These are phyloP conservation scores for Orchesella flavescens DNA, from an alignment of 2,888 invertebrate species.

Conservation along the genomic window DNA sequence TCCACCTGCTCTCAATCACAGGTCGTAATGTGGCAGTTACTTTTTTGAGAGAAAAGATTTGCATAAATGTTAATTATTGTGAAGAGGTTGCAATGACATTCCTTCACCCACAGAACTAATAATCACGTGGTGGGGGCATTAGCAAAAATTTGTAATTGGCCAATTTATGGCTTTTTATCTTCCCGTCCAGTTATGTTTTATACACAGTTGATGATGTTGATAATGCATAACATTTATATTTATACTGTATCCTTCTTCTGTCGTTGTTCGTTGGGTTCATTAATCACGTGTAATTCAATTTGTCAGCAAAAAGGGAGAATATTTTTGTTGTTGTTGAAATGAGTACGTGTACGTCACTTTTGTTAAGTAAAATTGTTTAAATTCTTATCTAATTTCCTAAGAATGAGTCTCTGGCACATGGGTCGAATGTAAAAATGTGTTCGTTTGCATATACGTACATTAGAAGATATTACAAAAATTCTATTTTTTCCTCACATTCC, in stretches of 20 bases:
- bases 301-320: constrained; percentile 2
- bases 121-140: constrained; percentile 1
- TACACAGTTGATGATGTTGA: too few relatives aligned
- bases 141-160: constrained; percentile 29
- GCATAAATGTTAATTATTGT: constrained; percentile 16
- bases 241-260: constrained; percentile 5
- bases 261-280: constrained; percentile 12
- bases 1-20: too few relatives aligned
- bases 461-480: too few relatives aligned
- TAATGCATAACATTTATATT: not conserved
- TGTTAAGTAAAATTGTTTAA: too few relatives aligned
- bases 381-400: too few relatives aligned
- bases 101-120: constrained; percentile 1
- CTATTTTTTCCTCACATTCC: too few relatives aligned
- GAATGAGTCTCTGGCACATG: too few relatives aligned
- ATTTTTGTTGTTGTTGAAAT: too few relatives aligned
- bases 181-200: not conserved
- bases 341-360: too few relatives aligned
- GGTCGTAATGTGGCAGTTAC: too few relatives aligned
- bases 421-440: too few relatives aligned
- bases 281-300: constrained; percentile 51
- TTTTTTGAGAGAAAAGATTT: not conserved
- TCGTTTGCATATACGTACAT: too few relatives aligned
- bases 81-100: constrained; percentile 11
- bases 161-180: constrained; percentile 28